Base-by-base conservation (phyloP, 2,888 invertebrate species). In the Drosophila robusta region DNA sequence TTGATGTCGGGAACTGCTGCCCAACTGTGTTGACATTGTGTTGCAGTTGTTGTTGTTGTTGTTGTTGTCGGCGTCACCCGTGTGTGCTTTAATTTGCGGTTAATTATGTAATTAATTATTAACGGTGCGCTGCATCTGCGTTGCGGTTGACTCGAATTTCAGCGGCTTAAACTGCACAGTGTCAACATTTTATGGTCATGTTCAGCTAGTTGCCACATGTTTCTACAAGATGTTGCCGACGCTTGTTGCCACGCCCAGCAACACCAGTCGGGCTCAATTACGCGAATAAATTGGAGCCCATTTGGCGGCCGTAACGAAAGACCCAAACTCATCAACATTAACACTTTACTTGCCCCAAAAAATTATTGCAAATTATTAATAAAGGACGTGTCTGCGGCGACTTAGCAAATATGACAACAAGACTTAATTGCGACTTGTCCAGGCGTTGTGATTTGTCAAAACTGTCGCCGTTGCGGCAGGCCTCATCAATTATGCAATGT, bases 61-160 rank as follows among this genome's bases (percentile, higher is more conserved):
- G 39, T 39, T 61, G 73, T 39, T 50, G 63, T 54, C 47, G 61
- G 55, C 63, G 47, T 26, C 55, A 80, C 55, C 79, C 74, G 73
- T 68, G 84, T 87, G 72, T 87, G 58, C 63, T 58, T 81, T 86
- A 84, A 89, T 84, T 84, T 85, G 87, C 75, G 87, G 87, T 89
- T 85, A 84, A 87, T 90, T 88, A 78, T 90, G 77, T 72, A 89
- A 89, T 85, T 87, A 80, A 87, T 89, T 88, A 89, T 89, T 87
- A 79, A 87, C 80, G 78, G 75, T 49, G 76, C 69, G 61, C 42
- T 81, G 87, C 79, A 77, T 76, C 47, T 62, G 55, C 47, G 63
- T 62, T 66, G 68, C 66, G 76, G 60, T 71, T 71, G 76, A 64
- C 68, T 77, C 62, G 42, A 52, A 65, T 72, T 69, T 66, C 71